phyloP scores from a whole-genome alignment of 2,113 vertebrate species.

The Spizaetus ornatus region DNA sequence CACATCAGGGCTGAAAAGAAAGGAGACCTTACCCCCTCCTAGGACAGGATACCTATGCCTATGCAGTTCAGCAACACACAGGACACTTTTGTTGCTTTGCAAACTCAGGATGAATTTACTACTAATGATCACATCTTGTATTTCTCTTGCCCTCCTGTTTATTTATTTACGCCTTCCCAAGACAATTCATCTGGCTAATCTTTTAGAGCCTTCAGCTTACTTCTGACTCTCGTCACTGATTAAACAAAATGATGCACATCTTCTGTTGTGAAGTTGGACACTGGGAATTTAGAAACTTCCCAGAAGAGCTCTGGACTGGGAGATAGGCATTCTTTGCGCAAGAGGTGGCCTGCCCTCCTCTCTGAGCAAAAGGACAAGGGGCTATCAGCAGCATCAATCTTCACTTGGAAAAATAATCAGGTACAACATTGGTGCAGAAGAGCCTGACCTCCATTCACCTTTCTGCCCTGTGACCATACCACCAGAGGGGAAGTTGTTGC shows the following conservation, averaged over 20 bases:
- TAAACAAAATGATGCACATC: not conserved
- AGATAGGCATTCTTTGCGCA: not conserved
- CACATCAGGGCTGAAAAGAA: not conserved
- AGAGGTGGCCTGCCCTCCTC: not conserved
- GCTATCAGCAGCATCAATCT: not conserved
- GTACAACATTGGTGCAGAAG: not conserved
- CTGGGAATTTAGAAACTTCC: not conserved
- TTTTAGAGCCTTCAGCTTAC: not conserved
- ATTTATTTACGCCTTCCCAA: not conserved
- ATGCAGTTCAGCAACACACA: not conserved
- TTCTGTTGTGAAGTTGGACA: not conserved
- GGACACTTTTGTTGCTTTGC: not conserved
- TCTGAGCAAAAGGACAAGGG: conserved; percentile 11
- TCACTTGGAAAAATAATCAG: not conserved
- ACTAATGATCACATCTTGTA: not conserved
- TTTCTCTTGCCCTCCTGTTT: not conserved
- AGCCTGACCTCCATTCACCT: not conserved
- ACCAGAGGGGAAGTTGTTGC: not conserved
- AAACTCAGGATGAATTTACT: not conserved
- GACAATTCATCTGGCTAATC: not conserved
- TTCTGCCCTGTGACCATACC: not conserved
- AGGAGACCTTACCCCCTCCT: not conserved
- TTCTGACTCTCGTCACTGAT: not conserved
- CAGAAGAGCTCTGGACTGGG: not conserved
- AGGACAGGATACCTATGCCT: not conserved